phyloP scores from a whole-genome alignment of 2,797 vertebrate genomes.

The Apogon hyalosoma region DNA sequence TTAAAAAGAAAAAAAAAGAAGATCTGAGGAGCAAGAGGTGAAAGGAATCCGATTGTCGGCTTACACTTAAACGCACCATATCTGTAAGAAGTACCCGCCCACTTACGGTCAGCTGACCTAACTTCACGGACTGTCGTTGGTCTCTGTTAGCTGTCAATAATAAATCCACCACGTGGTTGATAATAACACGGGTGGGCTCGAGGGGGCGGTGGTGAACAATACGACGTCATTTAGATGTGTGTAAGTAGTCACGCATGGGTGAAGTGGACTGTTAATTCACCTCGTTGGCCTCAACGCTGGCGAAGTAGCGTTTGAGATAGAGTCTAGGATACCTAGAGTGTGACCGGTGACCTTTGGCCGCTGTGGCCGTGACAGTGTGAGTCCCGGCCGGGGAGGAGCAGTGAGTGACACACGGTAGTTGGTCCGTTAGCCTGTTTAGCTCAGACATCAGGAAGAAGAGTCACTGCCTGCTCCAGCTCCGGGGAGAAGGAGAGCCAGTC shows the following conservation, averaged over 20 bases:
- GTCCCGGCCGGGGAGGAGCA: conserved; percentile 23
- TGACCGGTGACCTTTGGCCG: conserved; percentile 35
- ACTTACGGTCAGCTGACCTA: conserved; percentile 18
- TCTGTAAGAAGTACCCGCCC: background rate
- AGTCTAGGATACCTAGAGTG: background rate
- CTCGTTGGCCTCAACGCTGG: conserved; percentile 23
- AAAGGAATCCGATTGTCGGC: background rate
- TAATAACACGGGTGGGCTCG: conserved; percentile 59
- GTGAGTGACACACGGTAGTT: background rate
- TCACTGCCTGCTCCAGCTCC: conserved; percentile 34
- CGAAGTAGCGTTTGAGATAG: background rate
- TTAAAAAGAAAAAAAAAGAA: no score
- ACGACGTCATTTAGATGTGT: background rate
- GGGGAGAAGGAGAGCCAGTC: conserved; percentile 25
- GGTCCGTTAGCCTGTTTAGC: conserved; percentile 26
- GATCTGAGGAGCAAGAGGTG: accelerated
- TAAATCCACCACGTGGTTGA: conserved; percentile 52
- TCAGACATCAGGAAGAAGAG: conserved; percentile 49
- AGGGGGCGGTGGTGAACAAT: conserved; percentile 60
- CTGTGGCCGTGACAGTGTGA: background rate
- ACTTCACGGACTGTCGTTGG: conserved; percentile 10
- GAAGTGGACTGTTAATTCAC: conserved; percentile 21
- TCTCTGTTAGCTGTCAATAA: conserved; percentile 44
- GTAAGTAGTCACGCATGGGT: conserved; percentile 4
- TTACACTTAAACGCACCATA: background rate